A percentile compares a stretch with the other conserved stretches of the same genome.
Evolutionary conservation across 1,140 invertebrate genomes (phyloP).

Genomic region (Caenorhabditis elegans): DNA sequence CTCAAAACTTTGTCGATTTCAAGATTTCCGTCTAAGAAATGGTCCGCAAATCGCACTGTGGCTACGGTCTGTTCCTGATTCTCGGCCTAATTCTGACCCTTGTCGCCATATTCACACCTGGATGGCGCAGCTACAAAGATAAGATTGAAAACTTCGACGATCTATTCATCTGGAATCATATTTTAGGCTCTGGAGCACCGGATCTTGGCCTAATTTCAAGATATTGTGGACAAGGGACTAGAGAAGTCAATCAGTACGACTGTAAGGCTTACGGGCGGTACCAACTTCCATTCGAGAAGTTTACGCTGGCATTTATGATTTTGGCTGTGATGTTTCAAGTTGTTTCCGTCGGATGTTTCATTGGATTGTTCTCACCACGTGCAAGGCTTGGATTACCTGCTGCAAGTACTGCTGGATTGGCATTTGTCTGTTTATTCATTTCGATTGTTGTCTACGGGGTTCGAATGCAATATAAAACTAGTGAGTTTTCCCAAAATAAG

Average conservation of each 20-base stretch:
- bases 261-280: background rate
- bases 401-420: background rate
- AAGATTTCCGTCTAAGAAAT: too few species aligned
- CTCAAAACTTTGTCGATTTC: too few species aligned
- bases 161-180: background rate
- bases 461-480: background rate
- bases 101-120: background rate
- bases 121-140: slow-evolving; percentile 19
- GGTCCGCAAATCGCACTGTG: slow-evolving; percentile 5
- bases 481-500: background rate
- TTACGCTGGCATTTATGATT: background rate
- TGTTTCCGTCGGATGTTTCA: background rate
- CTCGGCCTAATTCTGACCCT: background rate
- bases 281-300: background rate
- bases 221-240: background rate
- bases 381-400: background rate
- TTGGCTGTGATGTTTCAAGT: background rate
- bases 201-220: background rate
- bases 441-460: background rate
- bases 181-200: background rate
- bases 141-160: background rate
- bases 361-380: slow-evolving; percentile 7
- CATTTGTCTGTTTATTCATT: background rate
- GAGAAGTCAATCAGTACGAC: slow-evolving; percentile 1
- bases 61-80: background rate